Percentiles rank a stretch among this genome's conserved stretches.
These are phyloP conservation scores for Antigone vipio DNA, from an alignment of 2,113 vertebrate genomes.

Conservation along the genomic window DNA sequence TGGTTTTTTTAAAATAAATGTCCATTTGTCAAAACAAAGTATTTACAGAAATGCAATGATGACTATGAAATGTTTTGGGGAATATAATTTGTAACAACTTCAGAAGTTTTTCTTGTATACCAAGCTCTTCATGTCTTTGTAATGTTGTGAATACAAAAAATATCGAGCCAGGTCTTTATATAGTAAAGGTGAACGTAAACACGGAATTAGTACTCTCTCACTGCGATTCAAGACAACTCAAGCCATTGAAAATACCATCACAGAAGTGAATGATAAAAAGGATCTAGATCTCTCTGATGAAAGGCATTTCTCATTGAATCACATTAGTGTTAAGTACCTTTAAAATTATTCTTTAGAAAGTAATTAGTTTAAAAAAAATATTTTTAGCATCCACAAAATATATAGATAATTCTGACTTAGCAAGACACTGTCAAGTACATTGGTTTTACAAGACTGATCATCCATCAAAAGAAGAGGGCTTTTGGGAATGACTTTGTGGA, in stretches of 20 bases:
- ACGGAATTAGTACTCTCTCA: background rate
- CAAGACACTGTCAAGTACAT: background rate
- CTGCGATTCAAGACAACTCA: background rate
- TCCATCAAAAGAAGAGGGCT: background rate
- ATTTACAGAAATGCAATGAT: background rate
- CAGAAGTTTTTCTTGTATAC: background rate
- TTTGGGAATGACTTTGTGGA: background rate
- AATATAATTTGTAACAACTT: background rate
- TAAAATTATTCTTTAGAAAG: background rate
- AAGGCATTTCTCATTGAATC: background rate
- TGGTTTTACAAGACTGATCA: background rate
- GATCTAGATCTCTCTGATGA: background rate
- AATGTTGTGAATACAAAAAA: background rate
- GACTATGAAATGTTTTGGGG: background rate
- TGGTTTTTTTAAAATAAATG: background rate
- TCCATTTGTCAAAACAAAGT: background rate
- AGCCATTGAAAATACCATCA: background rate
- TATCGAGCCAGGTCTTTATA: background rate
- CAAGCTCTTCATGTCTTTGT: background rate
- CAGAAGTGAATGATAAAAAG: background rate
- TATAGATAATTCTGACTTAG: background rate
- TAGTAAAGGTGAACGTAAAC: background rate
- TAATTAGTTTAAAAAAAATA: slow-evolving; percentile 5
- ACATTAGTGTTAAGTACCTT: background rate
- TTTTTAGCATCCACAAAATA: background rate